Conservation (phyloP, 2,113 vertebrate genomes). For the Anser brachyrhynchus region DNA sequence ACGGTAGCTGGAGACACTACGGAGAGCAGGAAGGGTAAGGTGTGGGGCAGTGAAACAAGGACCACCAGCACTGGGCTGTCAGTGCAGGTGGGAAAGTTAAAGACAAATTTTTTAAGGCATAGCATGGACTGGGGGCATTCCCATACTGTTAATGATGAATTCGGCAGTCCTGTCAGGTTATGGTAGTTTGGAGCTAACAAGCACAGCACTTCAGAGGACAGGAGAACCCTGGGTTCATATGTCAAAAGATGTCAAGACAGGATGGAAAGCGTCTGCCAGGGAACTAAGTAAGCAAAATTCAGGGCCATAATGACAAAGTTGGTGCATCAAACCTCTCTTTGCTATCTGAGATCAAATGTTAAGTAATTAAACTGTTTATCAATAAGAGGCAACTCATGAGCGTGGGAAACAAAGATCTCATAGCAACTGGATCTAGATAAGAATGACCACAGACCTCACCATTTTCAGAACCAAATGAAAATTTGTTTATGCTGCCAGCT, state of each 20-base stretch:
- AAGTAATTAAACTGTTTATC: slow-evolving; percentile 37
- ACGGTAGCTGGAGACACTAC: neutral
- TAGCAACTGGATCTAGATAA: slow-evolving; percentile 22
- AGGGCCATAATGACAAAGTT: slow-evolving; percentile 55
- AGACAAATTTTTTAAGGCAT: neutral
- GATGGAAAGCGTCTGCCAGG: neutral
- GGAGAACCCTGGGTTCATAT: neutral
- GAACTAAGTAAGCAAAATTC: slow-evolving; percentile 39
- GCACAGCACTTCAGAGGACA: neutral
- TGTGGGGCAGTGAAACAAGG: neutral
- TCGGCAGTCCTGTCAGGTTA: neutral
- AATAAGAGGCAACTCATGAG: slow-evolving; percentile 29
- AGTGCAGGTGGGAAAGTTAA: neutral
- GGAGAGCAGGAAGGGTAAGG: neutral
- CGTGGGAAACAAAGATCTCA: slow-evolving; percentile 44
- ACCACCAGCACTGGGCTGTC: neutral
- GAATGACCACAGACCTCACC: slow-evolving; percentile 42
- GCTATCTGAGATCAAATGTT: slow-evolving; percentile 17
- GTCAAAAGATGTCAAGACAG: neutral
- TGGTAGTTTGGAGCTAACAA: neutral
- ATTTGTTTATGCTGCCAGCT: slow-evolving; percentile 19
- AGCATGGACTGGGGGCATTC: neutral
- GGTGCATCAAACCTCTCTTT: slow-evolving; percentile 24
- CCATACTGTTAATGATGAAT: neutral
- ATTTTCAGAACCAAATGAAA: slow-evolving; percentile 49